Evolutionary conservation across 2,888 invertebrate species (phyloP), one percentile per base, ranked within the genome.

Genomic region (Nemurella pictetii): DNA sequence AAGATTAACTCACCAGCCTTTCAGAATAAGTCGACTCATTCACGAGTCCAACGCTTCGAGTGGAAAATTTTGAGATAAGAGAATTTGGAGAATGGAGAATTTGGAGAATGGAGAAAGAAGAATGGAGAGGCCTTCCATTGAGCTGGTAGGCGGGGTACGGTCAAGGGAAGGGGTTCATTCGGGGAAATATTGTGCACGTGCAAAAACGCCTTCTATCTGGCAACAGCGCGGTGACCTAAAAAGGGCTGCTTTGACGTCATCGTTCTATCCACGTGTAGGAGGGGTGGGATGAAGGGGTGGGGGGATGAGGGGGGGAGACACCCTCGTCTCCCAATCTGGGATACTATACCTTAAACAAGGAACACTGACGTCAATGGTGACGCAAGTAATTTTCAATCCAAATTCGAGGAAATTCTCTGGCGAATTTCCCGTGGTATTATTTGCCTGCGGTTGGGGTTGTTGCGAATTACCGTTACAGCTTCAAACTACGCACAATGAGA

Each of bases 211-310:
- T 20, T 1, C 75, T 26, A 75, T 75, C 75, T 28, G 75, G 75
- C 75, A 75, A 75, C 75, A n/a, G 27, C 25, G 75, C 75, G 75
- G 1, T 75, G 75, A 75, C 75, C 75, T 75, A 75, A 75, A 75
- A 75, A 75, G 75, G 75, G 75, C 2, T 75, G 25, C 25, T n/a
- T 27, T 75, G 75, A 75, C 75, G 75, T 75, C 75, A 75, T 26
- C 12, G 55, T 55, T 55, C 55, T 12, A 2, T 3, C 15, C 55
- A 55, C 55, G 55, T 55, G 55, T 3, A 12, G 5, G 55, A 20
- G 55, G 55, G 32, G 32, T 3, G 32, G 32, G 32, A 9, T 3
- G 32, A 9, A 9, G 32, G 32, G 32, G 32, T 3, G 4, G 32
- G 9, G 9, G 32, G 32, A 9, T 3, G 32, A 9, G 32, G 32